Evolutionary conservation across 2,113 vertebrate species (phyloP).

Genomic region (Dicrurus megarhynchus): DNA sequence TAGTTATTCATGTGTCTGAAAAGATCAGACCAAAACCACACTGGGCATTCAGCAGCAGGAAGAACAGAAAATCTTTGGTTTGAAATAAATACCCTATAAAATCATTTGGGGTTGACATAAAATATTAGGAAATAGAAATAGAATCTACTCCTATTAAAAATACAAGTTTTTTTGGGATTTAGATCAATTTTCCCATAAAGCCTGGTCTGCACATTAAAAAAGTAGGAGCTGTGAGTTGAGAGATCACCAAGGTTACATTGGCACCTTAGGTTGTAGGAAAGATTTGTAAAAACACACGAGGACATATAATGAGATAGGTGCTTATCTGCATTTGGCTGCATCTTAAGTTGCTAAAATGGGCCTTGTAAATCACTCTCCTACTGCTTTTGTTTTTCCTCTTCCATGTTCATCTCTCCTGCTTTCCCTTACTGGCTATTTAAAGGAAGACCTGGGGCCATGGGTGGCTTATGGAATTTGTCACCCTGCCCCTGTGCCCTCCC

Average conservation of each 20-base stretch:
- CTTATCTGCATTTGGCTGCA: constrained; percentile 34
- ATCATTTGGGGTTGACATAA: not conserved
- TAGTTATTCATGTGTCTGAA: constrained; percentile 50
- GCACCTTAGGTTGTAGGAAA: not conserved
- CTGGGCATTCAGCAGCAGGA: constrained; percentile 13
- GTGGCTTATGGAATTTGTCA: not conserved
- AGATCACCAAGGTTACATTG: not conserved
- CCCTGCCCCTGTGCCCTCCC: not conserved
- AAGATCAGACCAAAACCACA: constrained; percentile 27
- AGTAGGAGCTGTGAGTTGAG: not conserved
- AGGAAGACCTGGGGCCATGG: not conserved
- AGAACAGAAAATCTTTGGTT: not conserved
- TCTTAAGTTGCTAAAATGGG: constrained; percentile 52
- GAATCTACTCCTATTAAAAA: not conserved
- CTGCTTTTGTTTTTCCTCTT: constrained; percentile 2
- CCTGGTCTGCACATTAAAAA: not conserved
- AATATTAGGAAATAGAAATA: not conserved
- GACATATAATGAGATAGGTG: constrained; percentile 25
- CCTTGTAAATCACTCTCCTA: constrained; percentile 32
- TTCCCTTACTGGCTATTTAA: not conserved
- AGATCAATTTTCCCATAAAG: not conserved
- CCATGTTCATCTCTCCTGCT: not conserved
- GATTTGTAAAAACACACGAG: constrained; percentile 8
- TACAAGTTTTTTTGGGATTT: not conserved
- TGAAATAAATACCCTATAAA: constrained; percentile 1